A percentile compares a stretch with the other conserved stretches of the same genome.
These are phyloP conservation scores for Gouania willdenowi DNA, from an alignment of 2,797 vertebrate genomes.

Conservation along the genomic window DNA sequence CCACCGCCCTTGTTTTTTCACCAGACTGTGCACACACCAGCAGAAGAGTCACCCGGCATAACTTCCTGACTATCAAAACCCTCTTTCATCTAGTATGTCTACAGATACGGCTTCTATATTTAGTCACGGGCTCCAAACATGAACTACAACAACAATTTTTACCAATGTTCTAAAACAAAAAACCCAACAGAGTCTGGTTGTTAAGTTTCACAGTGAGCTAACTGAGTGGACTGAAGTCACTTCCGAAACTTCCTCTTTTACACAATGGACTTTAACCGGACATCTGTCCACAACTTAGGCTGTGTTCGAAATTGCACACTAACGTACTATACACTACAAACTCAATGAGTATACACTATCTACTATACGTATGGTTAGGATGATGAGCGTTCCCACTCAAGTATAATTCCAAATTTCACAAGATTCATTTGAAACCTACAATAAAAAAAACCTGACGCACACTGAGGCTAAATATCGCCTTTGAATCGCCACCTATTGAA, in stretches of 20 bases:
- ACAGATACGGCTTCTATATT: constrained; percentile 48
- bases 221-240: constrained; percentile 60
- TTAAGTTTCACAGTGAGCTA: constrained; percentile 3
- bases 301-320: no score
- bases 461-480: no score
- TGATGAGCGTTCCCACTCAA: no score
- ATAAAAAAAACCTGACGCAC: no score
- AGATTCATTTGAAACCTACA: no score
- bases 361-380: no score
- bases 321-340: no score
- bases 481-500: no score
- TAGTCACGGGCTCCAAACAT: constrained; percentile 10
- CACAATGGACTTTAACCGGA: constrained; percentile 53
- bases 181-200: constrained; percentile 5
- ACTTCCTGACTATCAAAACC: constrained; percentile 20
- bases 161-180: constrained; percentile 2
- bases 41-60: not conserved
- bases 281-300: constrained; percentile 23
- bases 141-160: constrained; percentile 4
- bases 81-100: constrained; percentile 20
- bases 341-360: no score
- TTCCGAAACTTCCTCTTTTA: constrained; percentile 69
- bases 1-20: constrained; percentile 5
- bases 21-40: constrained; percentile 5
- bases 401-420: no score